Evolutionary conservation across 2,797 vertebrate species (phyloP).

Genomic region (Monodelphis domestica): DNA sequence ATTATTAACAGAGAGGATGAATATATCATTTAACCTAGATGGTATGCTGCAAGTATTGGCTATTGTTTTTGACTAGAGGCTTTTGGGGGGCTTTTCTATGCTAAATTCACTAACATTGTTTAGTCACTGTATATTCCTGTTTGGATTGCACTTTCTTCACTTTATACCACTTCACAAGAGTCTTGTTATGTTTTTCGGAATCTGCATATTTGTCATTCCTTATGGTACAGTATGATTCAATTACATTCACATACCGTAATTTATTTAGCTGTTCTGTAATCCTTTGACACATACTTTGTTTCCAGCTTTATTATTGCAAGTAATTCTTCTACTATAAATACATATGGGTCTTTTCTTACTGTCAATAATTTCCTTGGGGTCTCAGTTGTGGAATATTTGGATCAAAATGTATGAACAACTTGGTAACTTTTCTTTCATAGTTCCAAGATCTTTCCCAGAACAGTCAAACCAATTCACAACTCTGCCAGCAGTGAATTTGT

Average conservation of each 20-base stretch:
- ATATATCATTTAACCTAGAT: background rate
- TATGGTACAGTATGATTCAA: background rate
- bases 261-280: background rate
- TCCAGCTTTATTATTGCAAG: background rate
- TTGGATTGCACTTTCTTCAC: background rate
- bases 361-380: background rate
- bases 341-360: background rate
- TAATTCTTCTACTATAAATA: background rate
- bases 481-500: background rate
- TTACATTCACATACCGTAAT: background rate
- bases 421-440: background rate
- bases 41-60: background rate
- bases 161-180: background rate
- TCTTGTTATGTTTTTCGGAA: background rate
- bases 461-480: background rate
- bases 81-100: background rate
- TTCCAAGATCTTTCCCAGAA: background rate
- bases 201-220: background rate
- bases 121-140: background rate
- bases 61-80: background rate
- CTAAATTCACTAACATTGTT: background rate
- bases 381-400: background rate
- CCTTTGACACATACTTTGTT: background rate
- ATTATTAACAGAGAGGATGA: background rate
- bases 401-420: background rate